Evolutionary conservation across 2,888 invertebrate species (phyloP).

Genomic region (Marasmarcha lunaedactyla): DNA sequence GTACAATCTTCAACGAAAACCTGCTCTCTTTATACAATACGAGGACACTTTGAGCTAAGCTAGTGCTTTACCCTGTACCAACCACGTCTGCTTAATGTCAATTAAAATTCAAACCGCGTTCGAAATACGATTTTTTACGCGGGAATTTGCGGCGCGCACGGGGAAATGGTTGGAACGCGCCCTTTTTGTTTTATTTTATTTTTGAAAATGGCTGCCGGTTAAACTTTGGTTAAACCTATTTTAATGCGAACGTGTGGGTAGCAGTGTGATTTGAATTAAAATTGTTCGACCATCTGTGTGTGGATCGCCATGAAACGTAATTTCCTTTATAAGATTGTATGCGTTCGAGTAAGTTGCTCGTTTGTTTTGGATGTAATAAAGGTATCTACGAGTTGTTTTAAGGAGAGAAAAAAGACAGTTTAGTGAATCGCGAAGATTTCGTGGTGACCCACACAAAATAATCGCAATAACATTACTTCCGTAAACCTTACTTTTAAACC

Average conservation of each 20-base stretch:
- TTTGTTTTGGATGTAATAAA: no score
- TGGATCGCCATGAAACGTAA: conserved; percentile 54
- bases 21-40: neutral
- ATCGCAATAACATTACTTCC: no score
- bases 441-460: no score
- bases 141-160: conserved; percentile 65
- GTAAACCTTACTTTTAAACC: no score
- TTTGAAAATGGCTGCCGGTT: conserved; percentile 65
- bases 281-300: conserved; percentile 34
- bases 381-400: no score
- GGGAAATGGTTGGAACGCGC: conserved; percentile 64
- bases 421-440: no score
- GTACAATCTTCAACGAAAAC: neutral
- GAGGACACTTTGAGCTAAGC: no score
- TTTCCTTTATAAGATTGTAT: conserved; percentile 40
- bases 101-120: conserved; percentile 72
- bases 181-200: conserved; percentile 64
- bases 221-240: conserved; percentile 67
- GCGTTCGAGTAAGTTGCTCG: no score
- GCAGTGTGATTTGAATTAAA: conserved; percentile 66
- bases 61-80: neutral
- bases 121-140: conserved; percentile 70
- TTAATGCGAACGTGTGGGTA: conserved; percentile 68
- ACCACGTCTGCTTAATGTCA: conserved; percentile 50
- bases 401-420: no score